phyloP scores from a whole-genome alignment of 2,113 vertebrate species.

The Butorides virescens region DNA sequence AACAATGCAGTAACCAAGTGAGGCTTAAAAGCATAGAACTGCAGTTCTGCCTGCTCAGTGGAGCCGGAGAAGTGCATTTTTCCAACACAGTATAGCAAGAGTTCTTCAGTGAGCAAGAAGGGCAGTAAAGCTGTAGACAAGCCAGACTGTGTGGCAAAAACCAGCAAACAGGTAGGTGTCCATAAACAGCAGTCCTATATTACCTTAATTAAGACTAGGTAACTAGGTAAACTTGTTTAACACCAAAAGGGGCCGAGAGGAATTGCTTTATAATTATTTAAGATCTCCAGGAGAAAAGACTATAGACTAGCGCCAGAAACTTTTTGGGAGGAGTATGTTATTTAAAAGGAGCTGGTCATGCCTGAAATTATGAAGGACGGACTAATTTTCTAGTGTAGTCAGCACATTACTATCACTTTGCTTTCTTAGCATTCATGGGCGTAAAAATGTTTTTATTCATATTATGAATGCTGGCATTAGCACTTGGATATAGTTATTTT shows the following conservation, averaged over 20 bases:
- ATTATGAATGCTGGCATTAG: background rate
- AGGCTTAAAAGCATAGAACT: background rate
- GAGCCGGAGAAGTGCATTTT: background rate
- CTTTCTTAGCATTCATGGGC: background rate
- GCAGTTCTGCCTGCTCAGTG: background rate
- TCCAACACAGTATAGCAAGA: background rate
- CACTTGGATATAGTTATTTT: background rate
- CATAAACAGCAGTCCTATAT: background rate
- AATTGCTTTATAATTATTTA: background rate
- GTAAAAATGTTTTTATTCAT: background rate
- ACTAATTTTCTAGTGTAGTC: background rate
- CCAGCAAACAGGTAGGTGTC: background rate
- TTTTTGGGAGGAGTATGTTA: background rate
- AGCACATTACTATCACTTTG: background rate
- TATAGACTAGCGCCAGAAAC: background rate
- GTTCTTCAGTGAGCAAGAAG: background rate
- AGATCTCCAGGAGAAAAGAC: background rate
- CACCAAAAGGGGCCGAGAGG: background rate
- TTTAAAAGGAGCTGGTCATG: background rate
- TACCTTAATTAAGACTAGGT: background rate
- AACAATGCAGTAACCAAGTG: background rate
- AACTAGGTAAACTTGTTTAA: background rate
- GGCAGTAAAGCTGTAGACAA: background rate
- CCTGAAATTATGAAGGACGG: background rate
- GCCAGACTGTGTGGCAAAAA: background rate